A percentile compares a stretch with the other conserved stretches of the same genome.
Evolutionary conservation across 2,888 invertebrate species (phyloP).

Genomic region (Dimorphilus gyrociliatus): DNA sequence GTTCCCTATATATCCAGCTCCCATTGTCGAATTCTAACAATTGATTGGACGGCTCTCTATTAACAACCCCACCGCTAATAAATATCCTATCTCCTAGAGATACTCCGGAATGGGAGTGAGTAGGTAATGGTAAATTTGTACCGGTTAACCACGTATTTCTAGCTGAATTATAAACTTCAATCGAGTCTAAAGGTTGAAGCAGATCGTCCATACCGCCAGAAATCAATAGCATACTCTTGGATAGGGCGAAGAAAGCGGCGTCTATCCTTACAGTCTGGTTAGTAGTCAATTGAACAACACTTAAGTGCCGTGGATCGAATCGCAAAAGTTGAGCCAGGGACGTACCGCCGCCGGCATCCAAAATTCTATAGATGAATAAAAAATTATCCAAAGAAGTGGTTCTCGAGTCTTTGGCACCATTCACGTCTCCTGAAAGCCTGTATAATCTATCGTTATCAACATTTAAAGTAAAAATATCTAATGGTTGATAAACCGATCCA

Average conservation of each 20-base stretch:
- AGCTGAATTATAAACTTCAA: constrained; percentile 28
- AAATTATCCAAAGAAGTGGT: constrained; percentile 30
- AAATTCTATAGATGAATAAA: constrained; percentile 30
- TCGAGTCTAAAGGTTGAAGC: constrained; percentile 26
- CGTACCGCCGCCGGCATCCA: constrained; percentile 35
- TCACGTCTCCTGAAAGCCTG: constrained; percentile 27
- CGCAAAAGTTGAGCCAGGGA: constrained; percentile 30
- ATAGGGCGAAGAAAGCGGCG: constrained; percentile 24
- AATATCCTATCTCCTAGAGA: constrained; percentile 22
- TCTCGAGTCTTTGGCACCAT: constrained; percentile 30
- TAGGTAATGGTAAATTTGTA: constrained; percentile 22
- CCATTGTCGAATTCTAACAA: constrained; percentile 22
- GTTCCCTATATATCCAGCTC: constrained; percentile 22
- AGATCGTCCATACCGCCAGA: constrained; percentile 30
- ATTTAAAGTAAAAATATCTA: constrained; percentile 31
- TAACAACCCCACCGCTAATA: constrained; percentile 28
- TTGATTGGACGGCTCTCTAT: constrained; percentile 23
- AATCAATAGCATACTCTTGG: constrained; percentile 23
- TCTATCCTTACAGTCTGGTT: constrained; percentile 27
- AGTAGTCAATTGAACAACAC: constrained; percentile 26
- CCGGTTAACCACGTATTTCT: constrained; percentile 30
- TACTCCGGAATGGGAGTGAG: constrained; percentile 27
- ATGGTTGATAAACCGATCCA: constrained; percentile 29
- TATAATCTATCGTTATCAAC: constrained; percentile 19
- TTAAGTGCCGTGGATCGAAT: constrained; percentile 32